Percentiles rank a stretch among this genome's conserved stretches.
phyloP scores from a whole-genome alignment of 2,113 vertebrate genomes.

The Microtus richardsoni region DNA sequence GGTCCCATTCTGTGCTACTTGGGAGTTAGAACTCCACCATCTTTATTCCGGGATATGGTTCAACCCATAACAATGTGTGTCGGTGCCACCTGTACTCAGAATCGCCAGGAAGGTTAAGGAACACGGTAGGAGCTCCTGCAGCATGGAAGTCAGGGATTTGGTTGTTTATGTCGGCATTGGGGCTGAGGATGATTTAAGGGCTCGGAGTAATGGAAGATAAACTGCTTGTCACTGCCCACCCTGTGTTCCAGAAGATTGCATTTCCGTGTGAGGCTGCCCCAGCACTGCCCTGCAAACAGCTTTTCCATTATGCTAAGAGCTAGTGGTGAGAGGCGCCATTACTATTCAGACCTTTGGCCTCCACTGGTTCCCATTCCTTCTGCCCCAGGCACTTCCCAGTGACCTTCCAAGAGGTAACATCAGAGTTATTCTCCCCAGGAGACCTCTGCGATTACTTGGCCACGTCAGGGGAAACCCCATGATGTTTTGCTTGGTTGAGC shows the following conservation, averaged over 20 bases:
- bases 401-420: slow-evolving; percentile 48
- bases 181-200: slow-evolving; percentile 77
- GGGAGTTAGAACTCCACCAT: neutral
- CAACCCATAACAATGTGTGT: too few species aligned
- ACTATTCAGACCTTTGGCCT: slow-evolving; percentile 77
- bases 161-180: slow-evolving; percentile 23
- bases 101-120: neutral
- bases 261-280: slow-evolving; percentile 63
- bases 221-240: slow-evolving; percentile 73
- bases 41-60: too few species aligned
- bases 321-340: slow-evolving; percentile 77
- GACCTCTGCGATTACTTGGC: neutral
- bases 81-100: accelerated
- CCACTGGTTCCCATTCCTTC: neutral
- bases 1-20: neutral
- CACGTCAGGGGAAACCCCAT: neutral
- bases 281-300: slow-evolving; percentile 62
- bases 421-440: slow-evolving; percentile 30
- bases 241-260: slow-evolving; percentile 71
- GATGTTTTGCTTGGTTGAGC: neutral
- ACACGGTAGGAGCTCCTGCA: neutral
- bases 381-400: slow-evolving; percentile 27
- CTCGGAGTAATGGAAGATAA: slow-evolving; percentile 71
- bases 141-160: neutral
- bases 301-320: slow-evolving; percentile 78